Evolutionary conservation across 2,113 vertebrate species (phyloP), one percentile per base, ranked within the genome.

Genomic region (Brachionichthys hirsutus): DNA sequence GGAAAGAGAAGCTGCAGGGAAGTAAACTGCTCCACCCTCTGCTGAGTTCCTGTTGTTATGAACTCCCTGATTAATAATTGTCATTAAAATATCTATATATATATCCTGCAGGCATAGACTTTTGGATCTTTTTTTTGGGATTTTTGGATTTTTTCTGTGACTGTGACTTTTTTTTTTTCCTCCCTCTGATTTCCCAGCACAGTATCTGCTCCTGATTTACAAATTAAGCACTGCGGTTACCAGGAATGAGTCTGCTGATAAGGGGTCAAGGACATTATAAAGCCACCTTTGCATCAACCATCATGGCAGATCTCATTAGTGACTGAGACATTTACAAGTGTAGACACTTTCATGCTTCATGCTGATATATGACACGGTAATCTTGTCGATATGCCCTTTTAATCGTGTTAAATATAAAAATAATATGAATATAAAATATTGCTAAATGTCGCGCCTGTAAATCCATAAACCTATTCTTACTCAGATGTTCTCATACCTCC

Each of bases 391-490:
- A 17, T 2, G 12, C 7, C 4, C 3, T 11, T 17, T 3, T 34
- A 22, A 52, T 52, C 40, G 16, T 42, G 13, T 55, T 14, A 38
- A 42, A 48, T 34, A 9, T 34, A 2, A 50, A 69, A n/a, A n/a
- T n/a, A n/a, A n/a, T n/a, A n/a, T n/a, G n/a, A n/a, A 52, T 24
- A 20, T 62, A n/a, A 40, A 4, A 34, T 22, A 12, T 13, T 42
- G 20, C 41, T 58, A 10, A 47, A 43, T 54, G 34, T 30, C 35
- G 38, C 46, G 44, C 20, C 15, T 51, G 36, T 66, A 65, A 63
- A 60, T 57, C 17, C 46, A 79, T 64, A 48, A 73, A 77, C 34
- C 18, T 2, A 4, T 16, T 11, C 12, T 38, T 1, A 38, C 13
- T 17, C 57, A 38, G 9, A 11, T n/a, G 7, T 24, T 7, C 38